Evolutionary conservation across 2,797 vertebrate genomes (phyloP), one percentile per base, ranked within the genome.

Genomic region (Tenualosa thibaudeaui): DNA sequence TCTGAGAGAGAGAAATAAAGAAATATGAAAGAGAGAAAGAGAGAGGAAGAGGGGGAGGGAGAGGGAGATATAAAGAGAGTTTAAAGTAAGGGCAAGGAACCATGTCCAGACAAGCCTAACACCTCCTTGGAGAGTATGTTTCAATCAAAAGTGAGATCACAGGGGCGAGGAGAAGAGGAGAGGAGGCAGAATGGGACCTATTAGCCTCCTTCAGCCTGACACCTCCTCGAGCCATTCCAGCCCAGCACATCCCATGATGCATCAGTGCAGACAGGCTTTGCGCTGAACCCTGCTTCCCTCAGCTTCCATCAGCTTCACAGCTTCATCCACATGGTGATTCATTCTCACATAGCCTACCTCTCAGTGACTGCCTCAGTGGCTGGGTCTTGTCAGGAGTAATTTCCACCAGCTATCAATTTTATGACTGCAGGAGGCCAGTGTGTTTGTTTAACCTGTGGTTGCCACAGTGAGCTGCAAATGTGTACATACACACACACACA

Each of bases 361-460:
- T 54, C 51, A 54, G 12, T 54, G 51, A 10, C 51, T 46, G 46
- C 7, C 8, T 15, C 51, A 54, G 31, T 31, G 31, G 1, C 31
- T 31, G 31, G 31, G 31, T 75, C 13, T 3, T 13, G 24, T 7
- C 60, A 15, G 51, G 51, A 3, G 17, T 6, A 12, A 75, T 75
- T 15, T 13, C 37, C 5, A 40, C 31, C 68, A 43, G 68, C 68
- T 75, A 19, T 75, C 40, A 4, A 37, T 17, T 75, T 75, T 40
- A 75, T 19, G 31, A 40, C 5, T 15, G 7, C 4, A 4, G 15
- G 68, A 75, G 68, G 31, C 6, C 68, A 40, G 68, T 12, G 10
- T 13, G 24, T 75, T 43, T 75, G 68, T 75, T 40, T 40, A 75
- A 75, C 68, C 68, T 75, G 68, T 40, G 68, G 68, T 43, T 15